Percentiles rank a stretch among this genome's conserved stretches.
phyloP scores from a whole-genome alignment of 2,888 invertebrate genomes.

The Terebella lapidaria region DNA sequence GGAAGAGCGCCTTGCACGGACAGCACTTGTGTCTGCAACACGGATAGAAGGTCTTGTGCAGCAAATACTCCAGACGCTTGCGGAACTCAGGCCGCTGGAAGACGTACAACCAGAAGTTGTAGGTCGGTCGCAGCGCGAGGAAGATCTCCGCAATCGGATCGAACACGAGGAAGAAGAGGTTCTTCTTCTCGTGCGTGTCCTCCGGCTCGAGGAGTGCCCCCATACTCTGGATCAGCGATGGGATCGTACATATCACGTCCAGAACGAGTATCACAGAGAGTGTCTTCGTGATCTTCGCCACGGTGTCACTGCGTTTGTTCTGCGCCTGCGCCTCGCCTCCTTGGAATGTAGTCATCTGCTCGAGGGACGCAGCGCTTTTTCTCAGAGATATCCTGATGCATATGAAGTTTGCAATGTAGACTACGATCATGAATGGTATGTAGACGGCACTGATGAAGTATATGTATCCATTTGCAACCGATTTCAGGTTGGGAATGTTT shows the following conservation, averaged over 20 bases:
- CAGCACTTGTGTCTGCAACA: no score
- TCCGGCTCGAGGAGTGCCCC: conserved; percentile 8
- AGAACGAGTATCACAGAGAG: conserved; percentile 12
- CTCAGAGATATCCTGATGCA: conserved; percentile 6
- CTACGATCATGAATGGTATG: conserved; percentile 9
- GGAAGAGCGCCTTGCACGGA: no score
- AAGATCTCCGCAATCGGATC: conserved; percentile 15
- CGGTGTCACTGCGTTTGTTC: not conserved
- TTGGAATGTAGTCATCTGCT: not conserved
- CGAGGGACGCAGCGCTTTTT: not conserved
- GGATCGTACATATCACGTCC: conserved; percentile 13
- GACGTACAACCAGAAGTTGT: conserved; percentile 8
- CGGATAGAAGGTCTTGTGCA: no score
- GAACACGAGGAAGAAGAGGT: not conserved
- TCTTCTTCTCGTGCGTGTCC: conserved; percentile 1
- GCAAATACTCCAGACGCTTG: no score
- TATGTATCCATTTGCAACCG: conserved; percentile 1
- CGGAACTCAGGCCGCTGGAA: conserved; percentile 3
- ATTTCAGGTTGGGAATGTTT: not conserved
- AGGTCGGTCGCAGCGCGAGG: conserved; percentile 5
- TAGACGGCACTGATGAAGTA: conserved; percentile 5
- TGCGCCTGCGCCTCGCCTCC: not conserved
- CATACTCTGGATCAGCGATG: conserved; percentile 10
- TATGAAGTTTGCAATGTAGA: conserved; percentile 8
- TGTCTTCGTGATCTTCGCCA: conserved; percentile 6